Conservation (phyloP, 2,888 invertebrate species). For the Plebejus argus region DNA sequence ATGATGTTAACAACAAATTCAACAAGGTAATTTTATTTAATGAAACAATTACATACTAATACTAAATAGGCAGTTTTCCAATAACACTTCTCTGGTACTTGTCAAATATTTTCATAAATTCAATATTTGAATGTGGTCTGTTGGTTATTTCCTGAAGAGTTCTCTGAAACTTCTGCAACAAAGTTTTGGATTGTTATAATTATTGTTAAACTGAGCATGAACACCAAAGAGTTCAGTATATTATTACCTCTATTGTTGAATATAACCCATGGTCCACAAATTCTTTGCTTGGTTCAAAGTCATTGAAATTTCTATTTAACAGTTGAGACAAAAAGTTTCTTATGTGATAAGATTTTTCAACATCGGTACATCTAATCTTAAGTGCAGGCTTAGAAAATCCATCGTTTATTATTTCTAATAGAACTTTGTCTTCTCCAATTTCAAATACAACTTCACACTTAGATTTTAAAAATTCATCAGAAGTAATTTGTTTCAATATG, state of each 20-base stretch:
- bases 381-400: slow-evolving; percentile 53
- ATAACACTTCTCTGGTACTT: slow-evolving; percentile 27
- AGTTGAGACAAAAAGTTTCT: slow-evolving; percentile 60
- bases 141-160: not conserved
- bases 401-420: slow-evolving; percentile 55
- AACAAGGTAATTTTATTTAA: not conserved
- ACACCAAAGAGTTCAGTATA: not conserved
- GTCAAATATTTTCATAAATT: slow-evolving; percentile 23
- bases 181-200: not conserved
- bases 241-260: slow-evolving; percentile 56
- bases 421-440: slow-evolving; percentile 52
- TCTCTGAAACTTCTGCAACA: slow-evolving; percentile 18
- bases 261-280: slow-evolving; percentile 55
- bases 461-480: slow-evolving; percentile 56
- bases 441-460: slow-evolving; percentile 49
- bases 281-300: slow-evolving; percentile 45
- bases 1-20: too few species aligned
- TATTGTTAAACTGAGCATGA: not conserved
- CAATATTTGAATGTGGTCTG: not conserved
- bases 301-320: slow-evolving; percentile 49
- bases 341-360: slow-evolving; percentile 51
- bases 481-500: slow-evolving; percentile 50
- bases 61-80: not conserved
- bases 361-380: slow-evolving; percentile 53
- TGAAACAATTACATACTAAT: not conserved